Percentiles rank a stretch among this genome's conserved stretches.
Conservation (phyloP, 1,140 invertebrate species). For the Anagrus nilaparvatae region DNA sequence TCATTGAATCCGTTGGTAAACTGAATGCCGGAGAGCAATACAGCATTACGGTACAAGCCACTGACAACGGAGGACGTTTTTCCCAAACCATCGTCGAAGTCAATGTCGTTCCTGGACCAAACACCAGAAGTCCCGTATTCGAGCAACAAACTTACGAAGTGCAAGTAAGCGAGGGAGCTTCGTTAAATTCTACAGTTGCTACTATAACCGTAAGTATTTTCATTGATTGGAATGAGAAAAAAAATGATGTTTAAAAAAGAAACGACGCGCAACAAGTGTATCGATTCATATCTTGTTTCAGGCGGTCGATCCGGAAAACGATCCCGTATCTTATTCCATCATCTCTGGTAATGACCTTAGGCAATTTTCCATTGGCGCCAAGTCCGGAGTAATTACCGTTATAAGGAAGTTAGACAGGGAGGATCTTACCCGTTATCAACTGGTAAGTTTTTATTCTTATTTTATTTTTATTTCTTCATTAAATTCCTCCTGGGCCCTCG, state of each 20-base stretch:
- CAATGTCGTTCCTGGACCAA: constrained; percentile 69
- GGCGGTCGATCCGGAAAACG: constrained; percentile 81
- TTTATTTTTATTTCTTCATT: neutral
- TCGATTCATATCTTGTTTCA: constrained; percentile 32
- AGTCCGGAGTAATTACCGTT: constrained; percentile 71
- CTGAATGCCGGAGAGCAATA: constrained; percentile 79
- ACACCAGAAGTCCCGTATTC: constrained; percentile 74
- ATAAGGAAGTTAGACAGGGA: constrained; percentile 77
- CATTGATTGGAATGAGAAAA: constrained; percentile 1
- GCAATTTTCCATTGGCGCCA: constrained; percentile 75
- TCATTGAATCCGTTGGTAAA: constrained; percentile 65
- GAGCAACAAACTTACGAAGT: constrained; percentile 70
- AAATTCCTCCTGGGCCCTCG: neutral
- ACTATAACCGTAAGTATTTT: constrained; percentile 49
- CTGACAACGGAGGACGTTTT: constrained; percentile 56
- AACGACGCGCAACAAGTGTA: neutral
- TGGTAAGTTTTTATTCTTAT: no score
- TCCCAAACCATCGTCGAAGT: constrained; percentile 79
- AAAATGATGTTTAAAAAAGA: neutral
- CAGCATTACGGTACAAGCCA: constrained; percentile 75
- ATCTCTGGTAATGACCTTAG: constrained; percentile 74
- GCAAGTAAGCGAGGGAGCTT: constrained; percentile 76
- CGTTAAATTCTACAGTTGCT: constrained; percentile 73
- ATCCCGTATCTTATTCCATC: constrained; percentile 75
- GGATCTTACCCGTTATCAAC: constrained; percentile 71